phyloP scores from a whole-genome alignment of 2,888 invertebrate species.

The Scelioninae gen. 2 region DNA sequence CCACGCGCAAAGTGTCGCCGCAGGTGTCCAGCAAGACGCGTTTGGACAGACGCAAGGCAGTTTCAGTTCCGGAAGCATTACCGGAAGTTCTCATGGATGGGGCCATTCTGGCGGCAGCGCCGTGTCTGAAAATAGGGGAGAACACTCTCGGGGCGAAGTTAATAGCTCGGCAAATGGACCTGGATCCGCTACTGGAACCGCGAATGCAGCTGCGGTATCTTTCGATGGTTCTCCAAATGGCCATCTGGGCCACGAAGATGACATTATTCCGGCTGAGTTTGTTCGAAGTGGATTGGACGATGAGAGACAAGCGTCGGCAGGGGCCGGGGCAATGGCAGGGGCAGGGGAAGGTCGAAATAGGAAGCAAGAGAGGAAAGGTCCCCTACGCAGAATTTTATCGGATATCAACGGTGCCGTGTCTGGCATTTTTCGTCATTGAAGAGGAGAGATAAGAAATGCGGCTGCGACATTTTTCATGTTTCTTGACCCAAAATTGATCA shows the following conservation, averaged over 20 bases:
- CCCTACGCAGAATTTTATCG: constrained; percentile 31
- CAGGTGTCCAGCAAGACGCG: constrained; percentile 61
- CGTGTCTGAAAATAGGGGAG: constrained; percentile 61
- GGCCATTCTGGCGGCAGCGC: constrained; percentile 63
- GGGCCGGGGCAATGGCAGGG: too few species aligned
- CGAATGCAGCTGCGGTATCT: constrained; percentile 62
- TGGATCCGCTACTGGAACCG: constrained; percentile 61
- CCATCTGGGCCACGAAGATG: constrained; percentile 9
- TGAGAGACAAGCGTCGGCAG: neutral
- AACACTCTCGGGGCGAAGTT: constrained; percentile 62
- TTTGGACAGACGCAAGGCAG: constrained; percentile 62
- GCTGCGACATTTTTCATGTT: constrained; percentile 1
- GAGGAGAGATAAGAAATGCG: constrained; percentile 8
- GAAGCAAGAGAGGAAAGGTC: constrained; percentile 20
- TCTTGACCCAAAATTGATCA: neutral
- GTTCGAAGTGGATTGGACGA: constrained; percentile 35
- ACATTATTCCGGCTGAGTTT: constrained; percentile 37
- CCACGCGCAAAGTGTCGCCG: constrained; percentile 64
- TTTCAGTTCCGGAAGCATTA: constrained; percentile 63
- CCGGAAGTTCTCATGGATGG: constrained; percentile 60
- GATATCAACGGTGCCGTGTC: constrained; percentile 21
- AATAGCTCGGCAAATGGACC: constrained; percentile 60
- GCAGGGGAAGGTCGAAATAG: neutral
- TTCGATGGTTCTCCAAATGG: constrained; percentile 31
- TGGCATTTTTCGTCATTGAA: constrained; percentile 28